Conservation (phyloP, 2,113 vertebrate species). For the Vidua chalybeata region DNA sequence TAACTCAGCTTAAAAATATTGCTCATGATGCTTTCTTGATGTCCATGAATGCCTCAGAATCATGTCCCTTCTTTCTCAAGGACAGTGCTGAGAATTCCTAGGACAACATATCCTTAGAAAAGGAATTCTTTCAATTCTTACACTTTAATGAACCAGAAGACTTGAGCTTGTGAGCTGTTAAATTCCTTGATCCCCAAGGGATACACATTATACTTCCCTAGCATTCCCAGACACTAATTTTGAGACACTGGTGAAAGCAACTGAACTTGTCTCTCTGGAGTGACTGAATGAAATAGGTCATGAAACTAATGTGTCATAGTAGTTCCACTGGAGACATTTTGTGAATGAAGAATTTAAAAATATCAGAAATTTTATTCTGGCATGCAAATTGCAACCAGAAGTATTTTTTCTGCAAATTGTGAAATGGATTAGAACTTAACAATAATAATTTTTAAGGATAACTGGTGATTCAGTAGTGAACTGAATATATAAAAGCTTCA, state of each 20-base stretch:
- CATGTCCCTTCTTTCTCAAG: not conserved
- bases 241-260: conserved; percentile 1
- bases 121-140: not conserved
- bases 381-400: not conserved
- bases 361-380: not conserved
- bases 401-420: not conserved
- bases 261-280: not conserved
- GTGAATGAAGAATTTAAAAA: not conserved
- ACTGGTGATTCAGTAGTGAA: not conserved
- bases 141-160: not conserved
- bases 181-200: not conserved
- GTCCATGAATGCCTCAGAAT: not conserved
- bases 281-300: not conserved
- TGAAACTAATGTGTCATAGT: not conserved
- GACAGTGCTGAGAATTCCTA: not conserved
- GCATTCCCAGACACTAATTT: not conserved
- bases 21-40: not conserved
- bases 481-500: not conserved
- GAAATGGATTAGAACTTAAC: not conserved
- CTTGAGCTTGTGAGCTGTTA: not conserved
- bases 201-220: not conserved
- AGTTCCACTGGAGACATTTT: not conserved
- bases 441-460: not conserved
- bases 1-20: not conserved
- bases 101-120: not conserved